Evolutionary conservation across 2,888 invertebrate genomes (phyloP), one percentile per base, ranked within the genome.

Genomic region (Dione vanillae): DNA sequence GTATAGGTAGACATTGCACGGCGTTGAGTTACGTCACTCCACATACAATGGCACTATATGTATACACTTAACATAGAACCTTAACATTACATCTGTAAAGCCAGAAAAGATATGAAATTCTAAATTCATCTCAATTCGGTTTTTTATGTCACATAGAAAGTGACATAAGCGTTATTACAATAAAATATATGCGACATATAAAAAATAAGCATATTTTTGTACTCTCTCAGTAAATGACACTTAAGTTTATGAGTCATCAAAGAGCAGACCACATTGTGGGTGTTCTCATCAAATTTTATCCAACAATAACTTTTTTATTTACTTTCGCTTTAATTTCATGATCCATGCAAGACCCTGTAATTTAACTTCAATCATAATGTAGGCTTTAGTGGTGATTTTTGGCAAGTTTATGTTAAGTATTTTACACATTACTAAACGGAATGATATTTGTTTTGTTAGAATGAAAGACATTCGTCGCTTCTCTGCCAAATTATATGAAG

Each of bases 281-380:
- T n/a, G n/a, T n/a, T n/a, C n/a, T n/a, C n/a, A n/a, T n/a, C n/a
- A n/a, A n/a, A n/a, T n/a, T n/a, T n/a, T n/a, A n/a, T n/a, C n/a
- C n/a, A n/a, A n/a, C n/a, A n/a, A n/a, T n/a, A n/a, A n/a, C n/a
- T n/a, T 49, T 51, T 52, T 61, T 61, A 64, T 45, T 52, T 41
- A 62, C 51, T 56, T 56, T 35, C 68, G 54, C 62, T 47, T 54
- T 52, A 68, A 62, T 45, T 64, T 54, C 54, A 62, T 10, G 68
- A 20, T 20, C 37, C 54, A 37, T 8, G n/a, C 27, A 37, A 45
- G 40, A 6, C 52, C 54, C n/a, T 10, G 52, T 62, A 54, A 54
- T 61, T 67, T 52, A 43, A 61, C 20, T 16, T 45, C 12, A 6
- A 58, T 14, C 59, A 67, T 61, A 43, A 27, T n/a, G 12, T 54